Evolutionary conservation across 2,888 invertebrate genomes (phyloP).

Genomic region (Proisotoma minuta): DNA sequence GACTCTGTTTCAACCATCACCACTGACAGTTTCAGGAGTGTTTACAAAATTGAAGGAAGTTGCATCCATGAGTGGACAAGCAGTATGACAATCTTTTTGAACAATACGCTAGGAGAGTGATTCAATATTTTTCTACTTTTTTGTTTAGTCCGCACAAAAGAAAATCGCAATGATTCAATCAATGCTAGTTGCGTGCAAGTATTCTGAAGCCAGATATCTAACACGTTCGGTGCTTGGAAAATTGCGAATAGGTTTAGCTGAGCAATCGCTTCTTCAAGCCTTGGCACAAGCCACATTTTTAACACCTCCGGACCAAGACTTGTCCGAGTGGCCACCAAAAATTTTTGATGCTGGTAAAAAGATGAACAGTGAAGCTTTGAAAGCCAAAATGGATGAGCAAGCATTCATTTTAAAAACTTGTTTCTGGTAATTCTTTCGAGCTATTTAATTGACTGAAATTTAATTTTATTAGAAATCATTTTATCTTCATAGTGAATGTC

Average conservation of each 20-base stretch:
- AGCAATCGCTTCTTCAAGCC: constrained; percentile 89
- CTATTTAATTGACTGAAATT: neutral
- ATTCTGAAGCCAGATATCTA: constrained; percentile 80
- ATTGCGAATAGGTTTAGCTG: constrained; percentile 91
- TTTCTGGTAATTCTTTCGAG: constrained; percentile 65
- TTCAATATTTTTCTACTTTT: no score
- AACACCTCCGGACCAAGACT: constrained; percentile 67
- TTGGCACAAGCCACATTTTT: constrained; percentile 76
- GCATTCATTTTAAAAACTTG: constrained; percentile 81
- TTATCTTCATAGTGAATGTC: constrained; percentile 72
- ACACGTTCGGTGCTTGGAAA: constrained; percentile 89
- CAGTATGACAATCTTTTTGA: constrained; percentile 55
- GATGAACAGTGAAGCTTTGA: constrained; percentile 64
- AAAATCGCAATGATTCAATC: constrained; percentile 88
- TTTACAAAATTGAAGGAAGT: constrained; percentile 80
- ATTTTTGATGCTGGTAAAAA: constrained; percentile 62
- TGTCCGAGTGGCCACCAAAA: constrained; percentile 56
- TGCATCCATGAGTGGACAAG: constrained; percentile 74
- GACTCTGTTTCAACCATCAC: constrained; percentile 79
- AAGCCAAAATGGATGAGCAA: constrained; percentile 67
- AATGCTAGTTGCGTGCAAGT: constrained; percentile 84
- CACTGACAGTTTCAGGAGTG: constrained; percentile 68
- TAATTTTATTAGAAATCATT: neutral
- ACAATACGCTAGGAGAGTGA: neutral
- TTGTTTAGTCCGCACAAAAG: no score